Base-by-base conservation (phyloP, 2,797 vertebrate genomes). In the Avahi laniger region DNA sequence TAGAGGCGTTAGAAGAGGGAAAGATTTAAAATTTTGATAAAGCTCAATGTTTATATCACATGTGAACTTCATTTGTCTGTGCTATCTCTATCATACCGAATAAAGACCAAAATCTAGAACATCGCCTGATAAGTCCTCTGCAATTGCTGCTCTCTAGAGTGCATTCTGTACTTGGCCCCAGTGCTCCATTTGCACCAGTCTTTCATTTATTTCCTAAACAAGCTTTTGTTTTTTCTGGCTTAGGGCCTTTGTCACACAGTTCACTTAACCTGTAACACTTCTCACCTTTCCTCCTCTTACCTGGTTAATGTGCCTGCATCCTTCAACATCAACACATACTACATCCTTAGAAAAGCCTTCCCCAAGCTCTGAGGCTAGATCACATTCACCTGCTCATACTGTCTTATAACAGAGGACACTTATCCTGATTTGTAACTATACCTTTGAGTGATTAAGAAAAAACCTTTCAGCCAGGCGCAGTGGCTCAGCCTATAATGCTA, bases 131-230 rank as follows among this genome's bases (percentile, higher is more conserved):
- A 35, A 72, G 5, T 12, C 28, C 4, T 38, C 46, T 63, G 33
- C 1, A 28, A 26, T 1, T 50, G 3, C 0, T 41, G 10, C 15
- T 89, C 38, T 73, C 12, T 9, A 2, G 22, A 75, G 30, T 0
- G 3, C 3, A 50, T 41, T 22, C 61, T 24, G 1, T 8, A 13
- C 17, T 26, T 59, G 52, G 15, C 38, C 15, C 38, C 33, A 15
- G 10, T 33, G 4, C 24, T 83, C 28, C 2, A 5, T 41, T 24
- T 78, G 2, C 7, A 18, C 20, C 28, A 20, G 28, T 30, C 50
- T 38, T n/a, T 33, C 69, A 20, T 63, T 52, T 63, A 33, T 63
- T 26, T 95, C 52, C 41, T 79, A 41, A 79, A 78, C 8, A 28
- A 67, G 2, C 9, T n/a, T 52, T 67, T 41, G 14, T 2, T 78